Conservation (phyloP, 2,888 invertebrate species). For the Drosophila buzzatii region DNA sequence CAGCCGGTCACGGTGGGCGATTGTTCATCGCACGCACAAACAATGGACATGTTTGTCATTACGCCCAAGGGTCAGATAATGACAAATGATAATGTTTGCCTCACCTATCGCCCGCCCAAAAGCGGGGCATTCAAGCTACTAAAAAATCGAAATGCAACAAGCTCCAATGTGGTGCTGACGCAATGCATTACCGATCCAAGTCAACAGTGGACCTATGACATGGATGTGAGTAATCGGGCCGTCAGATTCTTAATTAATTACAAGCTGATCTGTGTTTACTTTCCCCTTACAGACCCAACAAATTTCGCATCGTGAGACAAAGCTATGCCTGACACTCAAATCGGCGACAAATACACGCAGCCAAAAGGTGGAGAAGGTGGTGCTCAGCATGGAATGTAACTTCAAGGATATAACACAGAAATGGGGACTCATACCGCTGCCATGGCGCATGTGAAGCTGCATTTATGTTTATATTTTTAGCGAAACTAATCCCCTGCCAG, state of each 20-base stretch:
- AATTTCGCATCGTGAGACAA: constrained; percentile 79
- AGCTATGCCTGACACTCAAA: constrained; percentile 82
- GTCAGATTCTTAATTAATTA: neutral
- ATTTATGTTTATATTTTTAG: neutral
- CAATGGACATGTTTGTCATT: constrained; percentile 90
- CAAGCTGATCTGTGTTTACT: neutral
- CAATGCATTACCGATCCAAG: constrained; percentile 76
- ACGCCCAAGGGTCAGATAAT: constrained; percentile 89
- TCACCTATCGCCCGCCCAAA: constrained; percentile 88
- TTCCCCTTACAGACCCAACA: constrained; percentile 79
- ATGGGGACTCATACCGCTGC: constrained; percentile 84
- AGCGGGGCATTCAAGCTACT: constrained; percentile 69
- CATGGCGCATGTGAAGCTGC: constrained; percentile 79
- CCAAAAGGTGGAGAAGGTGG: constrained; percentile 73
- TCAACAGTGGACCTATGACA: constrained; percentile 84
- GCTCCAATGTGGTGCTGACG: constrained; percentile 81
- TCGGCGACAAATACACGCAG: constrained; percentile 65
- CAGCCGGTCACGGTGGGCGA: constrained; percentile 81
- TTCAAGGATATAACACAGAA: constrained; percentile 82
- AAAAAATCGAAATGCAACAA: constrained; percentile 76
- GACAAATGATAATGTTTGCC: constrained; percentile 95
- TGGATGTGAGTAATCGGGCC: constrained; percentile 79
- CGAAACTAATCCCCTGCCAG: constrained; percentile 51
- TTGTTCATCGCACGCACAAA: constrained; percentile 78
- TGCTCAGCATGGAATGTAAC: constrained; percentile 79